phyloP scores from a whole-genome alignment of 2,113 vertebrate genomes.

The Gracilinanus agilis region DNA sequence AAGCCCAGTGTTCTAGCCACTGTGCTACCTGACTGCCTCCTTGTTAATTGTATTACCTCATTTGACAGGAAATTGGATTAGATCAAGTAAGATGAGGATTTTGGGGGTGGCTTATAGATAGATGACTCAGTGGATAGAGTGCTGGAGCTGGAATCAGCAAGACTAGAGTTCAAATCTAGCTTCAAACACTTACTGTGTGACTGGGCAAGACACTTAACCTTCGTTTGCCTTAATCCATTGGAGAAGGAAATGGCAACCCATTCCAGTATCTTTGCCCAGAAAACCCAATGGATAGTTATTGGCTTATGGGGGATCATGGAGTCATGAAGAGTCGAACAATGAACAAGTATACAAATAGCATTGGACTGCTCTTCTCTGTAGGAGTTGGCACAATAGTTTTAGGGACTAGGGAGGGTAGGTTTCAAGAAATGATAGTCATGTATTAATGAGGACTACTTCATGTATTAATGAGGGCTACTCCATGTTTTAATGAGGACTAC shows the following conservation, averaged over 20 bases:
- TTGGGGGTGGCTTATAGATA: background rate
- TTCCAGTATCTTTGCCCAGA: background rate
- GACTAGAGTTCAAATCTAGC: background rate
- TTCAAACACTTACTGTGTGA: background rate
- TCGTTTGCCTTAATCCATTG: background rate
- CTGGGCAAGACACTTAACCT: background rate
- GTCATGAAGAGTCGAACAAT: background rate
- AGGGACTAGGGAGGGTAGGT: background rate
- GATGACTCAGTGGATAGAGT: background rate
- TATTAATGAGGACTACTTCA: too few species aligned
- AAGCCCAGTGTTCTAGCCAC: background rate
- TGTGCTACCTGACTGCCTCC: background rate
- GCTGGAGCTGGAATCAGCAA: background rate
- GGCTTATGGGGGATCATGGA: accelerated
- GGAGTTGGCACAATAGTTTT: background rate
- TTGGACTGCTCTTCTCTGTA: background rate
- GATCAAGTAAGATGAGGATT: background rate
- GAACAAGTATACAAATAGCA: background rate
- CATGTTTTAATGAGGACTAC: too few species aligned
- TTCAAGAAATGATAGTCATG: background rate
- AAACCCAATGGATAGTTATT: background rate
- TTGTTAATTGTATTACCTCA: background rate
- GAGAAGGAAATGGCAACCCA: background rate
- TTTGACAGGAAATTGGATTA: background rate
- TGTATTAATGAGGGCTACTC: too few species aligned